Base-by-base conservation (phyloP, 1,140 invertebrate species). In the Nymphalis io region DNA sequence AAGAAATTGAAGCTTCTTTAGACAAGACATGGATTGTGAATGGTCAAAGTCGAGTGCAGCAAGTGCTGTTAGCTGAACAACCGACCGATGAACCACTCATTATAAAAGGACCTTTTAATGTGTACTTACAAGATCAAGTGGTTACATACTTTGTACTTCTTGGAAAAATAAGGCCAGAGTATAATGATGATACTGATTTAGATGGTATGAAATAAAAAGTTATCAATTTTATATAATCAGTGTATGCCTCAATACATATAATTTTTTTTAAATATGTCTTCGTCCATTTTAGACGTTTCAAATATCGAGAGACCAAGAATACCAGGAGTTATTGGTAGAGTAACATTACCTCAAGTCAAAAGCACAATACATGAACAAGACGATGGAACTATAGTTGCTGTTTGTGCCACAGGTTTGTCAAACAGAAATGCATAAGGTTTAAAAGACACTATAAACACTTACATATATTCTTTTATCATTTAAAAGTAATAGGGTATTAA, bases 1-100 rank as follows among this genome's bases (percentile, higher is more conserved):
- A 93, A 79, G 93, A 96, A 73, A 88, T 98, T 23, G 92, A 94
- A 75, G 95, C 97, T 78, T 93, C 96, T 4, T 82, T 96, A 10
- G 98, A 99, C 70, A 94, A 98, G 79, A 99, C 98, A 0, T 99
- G 98, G 97, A 96, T 99, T 72, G 95, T 98, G 0, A 98, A 96
- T 87, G 96, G 95, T 0, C 97, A 98, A 84, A 97, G 96, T 90
- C 93, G 93, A 33, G 89, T 90, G 6, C 98, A 99, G 87, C 92
- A 93, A 68, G 83, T 95, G 42, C 89, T 99, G 20, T 82, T 99
- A 13, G 80, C 90, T n/a, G 91, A 94, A 67, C 96, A 98, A 79
- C 93, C 94, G 0, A 76, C 83, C n/a, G 92, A 95, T 53, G 91
- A 93, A 57, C 94, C 98, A 0, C 82, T 98, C 20, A 96, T 95